Evolutionary conservation across 1,140 invertebrate genomes (phyloP).

Genomic region (Leptoteleia sp.): DNA sequence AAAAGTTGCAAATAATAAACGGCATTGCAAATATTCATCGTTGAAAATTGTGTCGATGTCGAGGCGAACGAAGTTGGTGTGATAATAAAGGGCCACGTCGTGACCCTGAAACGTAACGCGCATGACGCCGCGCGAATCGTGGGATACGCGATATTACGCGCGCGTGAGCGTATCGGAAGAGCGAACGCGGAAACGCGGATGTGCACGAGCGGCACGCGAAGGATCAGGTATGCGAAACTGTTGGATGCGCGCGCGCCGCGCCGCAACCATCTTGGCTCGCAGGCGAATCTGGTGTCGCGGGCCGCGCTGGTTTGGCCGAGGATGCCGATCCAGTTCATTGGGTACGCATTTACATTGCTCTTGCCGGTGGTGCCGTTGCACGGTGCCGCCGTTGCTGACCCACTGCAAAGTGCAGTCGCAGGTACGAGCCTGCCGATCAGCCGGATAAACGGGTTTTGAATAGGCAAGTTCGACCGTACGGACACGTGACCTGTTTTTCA

Average conservation of each 20-base stretch:
- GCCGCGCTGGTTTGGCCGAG: not conserved
- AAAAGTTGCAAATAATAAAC: no score
- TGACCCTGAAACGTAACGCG: constrained; percentile 60
- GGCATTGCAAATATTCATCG: constrained; percentile 11
- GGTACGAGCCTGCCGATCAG: not conserved
- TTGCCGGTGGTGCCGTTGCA: no score
- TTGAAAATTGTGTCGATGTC: constrained; percentile 36
- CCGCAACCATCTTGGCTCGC: constrained; percentile 13
- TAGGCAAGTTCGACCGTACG: constrained; percentile 4
- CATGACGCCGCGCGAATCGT: constrained; percentile 57
- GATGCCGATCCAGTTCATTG: constrained; percentile 10
- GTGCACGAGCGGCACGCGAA: constrained; percentile 14
- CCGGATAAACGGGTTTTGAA: constrained; percentile 40
- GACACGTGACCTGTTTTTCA: constrained; percentile 28
- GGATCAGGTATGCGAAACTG: constrained; percentile 4
- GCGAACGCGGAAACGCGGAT: constrained; percentile 46
- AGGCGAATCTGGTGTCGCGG: not conserved
- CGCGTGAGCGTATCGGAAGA: constrained; percentile 48
- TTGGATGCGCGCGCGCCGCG: constrained; percentile 2
- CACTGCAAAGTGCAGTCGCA: constrained; percentile 20
- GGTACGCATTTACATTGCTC: no score
- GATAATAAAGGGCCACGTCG: constrained; percentile 55
- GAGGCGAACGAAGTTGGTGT: constrained; percentile 22
- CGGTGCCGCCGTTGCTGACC: constrained; percentile 24
- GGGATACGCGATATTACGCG: constrained; percentile 39